A percentile compares a stretch with the other conserved stretches of the same genome.
phyloP scores from a whole-genome alignment of 2,113 vertebrate genomes.

The Columba janthina region DNA sequence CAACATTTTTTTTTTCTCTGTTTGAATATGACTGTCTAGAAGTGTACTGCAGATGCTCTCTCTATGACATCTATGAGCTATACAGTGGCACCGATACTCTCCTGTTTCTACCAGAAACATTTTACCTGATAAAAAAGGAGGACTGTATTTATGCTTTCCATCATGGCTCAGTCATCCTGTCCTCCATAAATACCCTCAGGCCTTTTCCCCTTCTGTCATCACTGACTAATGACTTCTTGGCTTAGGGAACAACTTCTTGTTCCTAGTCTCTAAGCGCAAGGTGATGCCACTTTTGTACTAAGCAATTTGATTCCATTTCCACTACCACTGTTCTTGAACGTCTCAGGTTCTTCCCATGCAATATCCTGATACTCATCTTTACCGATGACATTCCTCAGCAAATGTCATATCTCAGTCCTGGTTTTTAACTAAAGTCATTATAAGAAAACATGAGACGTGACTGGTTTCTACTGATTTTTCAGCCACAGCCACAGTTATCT shows the following conservation, averaged over 20 bases:
- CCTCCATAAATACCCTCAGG: not conserved
- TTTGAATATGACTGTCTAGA: not conserved
- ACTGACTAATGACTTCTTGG: slow-evolving; percentile 18
- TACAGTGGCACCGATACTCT: not conserved
- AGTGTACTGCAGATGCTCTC: not conserved
- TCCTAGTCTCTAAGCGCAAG: not conserved
- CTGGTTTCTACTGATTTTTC: not conserved
- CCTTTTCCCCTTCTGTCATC: slow-evolving; percentile 3
- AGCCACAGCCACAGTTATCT: not conserved
- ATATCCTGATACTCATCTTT: not conserved
- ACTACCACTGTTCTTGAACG: not conserved
- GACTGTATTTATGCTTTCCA: not conserved
- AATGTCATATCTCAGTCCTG: not conserved
- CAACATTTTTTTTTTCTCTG: not conserved
- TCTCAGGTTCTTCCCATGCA: not conserved
- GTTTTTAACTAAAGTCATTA: not conserved
- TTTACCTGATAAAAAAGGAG: not conserved
- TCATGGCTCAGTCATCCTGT: not conserved
- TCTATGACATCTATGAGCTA: not conserved
- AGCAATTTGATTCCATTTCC: slow-evolving; percentile 6
- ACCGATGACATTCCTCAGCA: not conserved
- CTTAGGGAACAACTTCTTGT: not conserved
- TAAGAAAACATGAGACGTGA: not conserved
- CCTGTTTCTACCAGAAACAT: not conserved
- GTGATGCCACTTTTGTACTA: not conserved